Evolutionary conservation across 2,113 vertebrate species (phyloP).

Genomic region (Lagopus leucura): DNA sequence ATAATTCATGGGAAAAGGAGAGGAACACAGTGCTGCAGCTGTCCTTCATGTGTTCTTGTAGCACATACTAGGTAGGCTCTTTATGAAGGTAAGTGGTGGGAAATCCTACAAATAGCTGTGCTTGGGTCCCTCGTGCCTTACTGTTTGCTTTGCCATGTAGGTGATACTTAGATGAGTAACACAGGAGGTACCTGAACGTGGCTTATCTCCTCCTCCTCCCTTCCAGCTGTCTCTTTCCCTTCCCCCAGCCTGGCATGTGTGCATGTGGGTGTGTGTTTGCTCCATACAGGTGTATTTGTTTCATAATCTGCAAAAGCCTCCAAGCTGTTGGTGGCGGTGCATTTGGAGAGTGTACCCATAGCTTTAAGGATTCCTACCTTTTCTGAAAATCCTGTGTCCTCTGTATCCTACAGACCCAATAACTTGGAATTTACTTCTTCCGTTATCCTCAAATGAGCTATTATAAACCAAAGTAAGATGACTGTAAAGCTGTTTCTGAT

Average conservation of each 20-base stretch:
- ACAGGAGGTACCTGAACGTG: neutral
- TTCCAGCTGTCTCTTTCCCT: neutral
- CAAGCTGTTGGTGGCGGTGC: neutral
- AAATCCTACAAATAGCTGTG: neutral
- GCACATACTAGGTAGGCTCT: neutral
- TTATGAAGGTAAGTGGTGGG: conserved; percentile 32
- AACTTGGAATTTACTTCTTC: neutral
- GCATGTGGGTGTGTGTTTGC: conserved; percentile 26
- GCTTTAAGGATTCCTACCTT: neutral
- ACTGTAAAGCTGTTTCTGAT: neutral
- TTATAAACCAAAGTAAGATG: neutral
- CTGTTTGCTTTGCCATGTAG: neutral
- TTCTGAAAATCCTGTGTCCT: neutral
- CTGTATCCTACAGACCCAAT: neutral
- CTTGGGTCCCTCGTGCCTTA: neutral
- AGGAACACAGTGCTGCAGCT: neutral
- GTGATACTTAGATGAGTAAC: neutral
- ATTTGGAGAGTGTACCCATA: neutral
- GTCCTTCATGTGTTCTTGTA: neutral
- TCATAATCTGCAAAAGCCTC: conserved; percentile 48
- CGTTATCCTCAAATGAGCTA: neutral
- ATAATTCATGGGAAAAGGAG: conserved; percentile 58
- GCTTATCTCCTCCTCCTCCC: neutral
- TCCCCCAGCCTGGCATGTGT: conserved; percentile 31
- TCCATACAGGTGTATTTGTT: conserved; percentile 17